Evolutionary conservation across 2,797 vertebrate genomes (phyloP), one percentile per base, ranked within the genome.

Genomic region (Tragelaphus oryx): DNA sequence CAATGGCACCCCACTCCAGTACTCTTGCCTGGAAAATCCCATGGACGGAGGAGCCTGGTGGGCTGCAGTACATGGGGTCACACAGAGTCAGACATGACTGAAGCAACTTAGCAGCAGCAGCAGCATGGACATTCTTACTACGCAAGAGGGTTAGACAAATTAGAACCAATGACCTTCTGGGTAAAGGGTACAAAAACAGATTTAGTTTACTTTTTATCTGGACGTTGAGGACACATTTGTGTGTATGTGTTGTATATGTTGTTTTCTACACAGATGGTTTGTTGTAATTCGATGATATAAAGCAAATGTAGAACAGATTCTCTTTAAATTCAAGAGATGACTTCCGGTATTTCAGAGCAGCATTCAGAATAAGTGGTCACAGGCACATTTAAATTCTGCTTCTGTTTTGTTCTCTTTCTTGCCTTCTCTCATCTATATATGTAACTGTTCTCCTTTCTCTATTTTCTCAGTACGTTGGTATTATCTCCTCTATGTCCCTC

Each of bases 401-500:
- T 93, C 59, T 91, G 7, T 68, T 92, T 93, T 55, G 50, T 79
- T 46, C 22, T 50, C 12, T 93, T 95, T 89, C 22, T 80, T 89
- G 3, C 54, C 62, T 2, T 87, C 55, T 68, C 33, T 86, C 24
- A 82, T n/a, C 16, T 41, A 52, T 79, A 33, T 92, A n/a, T 79
- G 28, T 93, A 84, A 83, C 33, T 94, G 28, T 92, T 95, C 30
- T 95, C 20, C 9, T 48, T 84, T 83, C 95, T 14, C 26, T 86
- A 5, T 95, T 95, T 97, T 89, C 86, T 87, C 52, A 78, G 60
- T 89, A 80, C 13, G 33, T 48, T 85, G 62, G 41, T 81, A 93
- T 91, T 93, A 91, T 89, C 80, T 95, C n/a, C 33, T 82, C 33
- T 90, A 13, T 93, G 54, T 88, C 84, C 76, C 65, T 92, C 85